Conservation (phyloP, 1,140 invertebrate species). For the Drosophila bipectinata region DNA sequence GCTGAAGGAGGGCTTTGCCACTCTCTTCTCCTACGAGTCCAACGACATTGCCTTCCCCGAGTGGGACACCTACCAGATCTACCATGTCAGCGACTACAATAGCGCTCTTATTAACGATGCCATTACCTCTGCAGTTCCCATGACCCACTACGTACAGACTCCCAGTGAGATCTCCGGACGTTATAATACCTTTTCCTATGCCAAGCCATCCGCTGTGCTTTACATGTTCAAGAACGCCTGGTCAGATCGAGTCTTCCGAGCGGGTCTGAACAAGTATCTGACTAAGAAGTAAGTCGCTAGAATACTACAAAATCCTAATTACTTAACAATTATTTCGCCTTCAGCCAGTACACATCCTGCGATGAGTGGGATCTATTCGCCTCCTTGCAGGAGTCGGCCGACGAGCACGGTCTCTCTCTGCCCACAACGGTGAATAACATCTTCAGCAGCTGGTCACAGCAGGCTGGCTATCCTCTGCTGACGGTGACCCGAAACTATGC, state of each 20-base stretch:
- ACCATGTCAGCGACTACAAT: slow-evolving; percentile 86
- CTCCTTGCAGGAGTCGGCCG: slow-evolving; percentile 84
- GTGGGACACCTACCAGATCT: slow-evolving; percentile 86
- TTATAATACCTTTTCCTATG: slow-evolving; percentile 90
- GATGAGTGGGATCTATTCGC: slow-evolving; percentile 72
- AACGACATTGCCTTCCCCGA: slow-evolving; percentile 83
- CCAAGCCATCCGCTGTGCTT: slow-evolving; percentile 88
- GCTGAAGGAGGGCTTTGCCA: slow-evolving; percentile 85
- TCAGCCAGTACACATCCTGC: slow-evolving; percentile 84
- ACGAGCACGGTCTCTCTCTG: slow-evolving; percentile 33
- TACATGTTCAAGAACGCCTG: slow-evolving; percentile 97
- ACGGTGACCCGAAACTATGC: slow-evolving; percentile 84
- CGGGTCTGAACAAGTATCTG: slow-evolving; percentile 91
- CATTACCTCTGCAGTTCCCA: slow-evolving; percentile 86
- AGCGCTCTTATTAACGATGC: slow-evolving; percentile 63
- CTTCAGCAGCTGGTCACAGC: slow-evolving; percentile 85
- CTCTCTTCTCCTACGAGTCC: slow-evolving; percentile 84
- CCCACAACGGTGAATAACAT: slow-evolving; percentile 60
- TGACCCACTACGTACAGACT: slow-evolving; percentile 87
- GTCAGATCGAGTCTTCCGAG: slow-evolving; percentile 91
- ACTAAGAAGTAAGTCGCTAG: slow-evolving; percentile 85
- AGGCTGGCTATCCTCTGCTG: slow-evolving; percentile 85
- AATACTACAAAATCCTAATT: neutral
- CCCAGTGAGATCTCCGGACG: slow-evolving; percentile 88
- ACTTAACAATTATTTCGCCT: neutral